Conservation (phyloP, 2,888 invertebrate species). For the Cosmorhoe ocellata region DNA sequence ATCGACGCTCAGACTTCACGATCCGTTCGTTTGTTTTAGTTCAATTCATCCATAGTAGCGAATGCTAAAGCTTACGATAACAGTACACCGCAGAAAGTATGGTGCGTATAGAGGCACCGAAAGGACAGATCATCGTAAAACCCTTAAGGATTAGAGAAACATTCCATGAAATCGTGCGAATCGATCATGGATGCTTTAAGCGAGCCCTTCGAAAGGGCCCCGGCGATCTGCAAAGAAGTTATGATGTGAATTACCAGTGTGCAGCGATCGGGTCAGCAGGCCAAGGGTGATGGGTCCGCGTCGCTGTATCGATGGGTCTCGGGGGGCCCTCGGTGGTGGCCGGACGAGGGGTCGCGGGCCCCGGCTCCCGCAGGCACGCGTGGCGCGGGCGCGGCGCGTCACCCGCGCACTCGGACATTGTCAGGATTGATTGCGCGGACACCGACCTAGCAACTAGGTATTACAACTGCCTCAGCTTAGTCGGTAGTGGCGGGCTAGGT, state of each 20-base stretch:
- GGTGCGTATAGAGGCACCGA: not conserved
- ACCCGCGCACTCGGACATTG: too few species aligned
- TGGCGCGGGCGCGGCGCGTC: too few species aligned
- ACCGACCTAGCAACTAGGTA: too few species aligned
- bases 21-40: not conserved
- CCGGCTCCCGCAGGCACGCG: not conserved
- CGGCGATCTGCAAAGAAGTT: constrained; percentile 20
- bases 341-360: constrained; percentile 9
- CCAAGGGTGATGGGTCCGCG: constrained; percentile 27
- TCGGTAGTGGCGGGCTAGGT: too few species aligned
- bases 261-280: constrained; percentile 15
- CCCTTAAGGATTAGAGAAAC: constrained; percentile 9
- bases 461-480: too few species aligned
- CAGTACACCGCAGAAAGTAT: too few species aligned
- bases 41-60: too few species aligned
- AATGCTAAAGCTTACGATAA: too few species aligned
- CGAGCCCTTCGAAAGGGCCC: constrained; percentile 1
- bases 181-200: constrained; percentile 6
- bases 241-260: constrained; percentile 31
- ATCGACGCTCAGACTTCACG: not conserved
- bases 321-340: constrained; percentile 5
- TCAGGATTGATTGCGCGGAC: too few species aligned
- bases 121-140: not conserved
- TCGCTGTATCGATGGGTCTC: constrained; percentile 13
- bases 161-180: constrained; percentile 14